Evolutionary conservation across 2,888 invertebrate genomes (phyloP), one percentile per base, ranked within the genome.

Genomic region (Pseudanteris insignis): DNA sequence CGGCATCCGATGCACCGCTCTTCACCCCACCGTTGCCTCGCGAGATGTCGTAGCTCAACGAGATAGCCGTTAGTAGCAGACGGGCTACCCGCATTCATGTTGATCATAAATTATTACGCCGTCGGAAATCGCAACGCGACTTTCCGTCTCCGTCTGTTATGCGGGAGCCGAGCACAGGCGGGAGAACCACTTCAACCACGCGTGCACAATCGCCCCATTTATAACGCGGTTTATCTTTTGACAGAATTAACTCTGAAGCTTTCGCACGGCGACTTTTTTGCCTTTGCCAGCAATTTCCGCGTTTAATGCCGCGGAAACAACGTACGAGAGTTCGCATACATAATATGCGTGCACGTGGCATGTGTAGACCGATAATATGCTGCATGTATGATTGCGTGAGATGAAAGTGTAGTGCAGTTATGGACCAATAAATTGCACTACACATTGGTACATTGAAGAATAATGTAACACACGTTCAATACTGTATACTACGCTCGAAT

Each of bases 61-160:
- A 57, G 58, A 48, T 50, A 50, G 50, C 50, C 58, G 58, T 58
- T 58, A 58, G 43, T 43, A 48, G 38, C 44, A 50, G 44, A 46
- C 54, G 54, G 38, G 44, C 50, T 54, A 47, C 50, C 58, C 50
- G 58, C 51, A 51, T 48, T 50, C 50, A 34, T 29, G 40, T 40
- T 40, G 33, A 46, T 51, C 50, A 51, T 58, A 51, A 59, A 59
- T 59, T 59, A 51, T 58, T 41, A 29, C 59, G 38, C 44, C 44
- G 32, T 24, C 59, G 59, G 51, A 51, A 59, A 59, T 51, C 46
- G 40, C 46, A 25, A 46, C 48, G 25, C 33, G 36, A 30, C 15
- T 29, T 13, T 26, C 28, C 30, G 13, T 36, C 43, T 43, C 24
- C 2, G 9, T 29, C 41, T 15, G 18, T 1, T 5, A 1, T 10